phyloP scores from a whole-genome alignment of 2,113 vertebrate genomes.

The Grus americana region DNA sequence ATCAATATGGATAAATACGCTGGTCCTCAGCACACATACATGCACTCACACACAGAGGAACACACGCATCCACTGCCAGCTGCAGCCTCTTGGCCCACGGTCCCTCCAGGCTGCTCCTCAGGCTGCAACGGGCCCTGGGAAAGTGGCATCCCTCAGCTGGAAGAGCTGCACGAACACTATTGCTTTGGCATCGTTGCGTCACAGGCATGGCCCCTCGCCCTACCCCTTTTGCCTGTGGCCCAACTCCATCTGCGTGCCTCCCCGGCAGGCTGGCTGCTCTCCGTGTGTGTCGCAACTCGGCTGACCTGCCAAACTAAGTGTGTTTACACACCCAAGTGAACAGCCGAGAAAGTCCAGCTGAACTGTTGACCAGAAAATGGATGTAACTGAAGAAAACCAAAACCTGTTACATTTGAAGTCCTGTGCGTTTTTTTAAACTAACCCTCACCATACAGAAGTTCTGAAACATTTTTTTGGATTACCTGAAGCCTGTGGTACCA shows the following conservation, averaged over 20 bases:
- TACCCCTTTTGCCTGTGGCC: neutral
- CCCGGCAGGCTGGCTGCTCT: neutral
- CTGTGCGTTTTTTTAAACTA: neutral
- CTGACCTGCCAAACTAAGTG: neutral
- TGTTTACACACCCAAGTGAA: neutral
- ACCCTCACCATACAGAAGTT: neutral
- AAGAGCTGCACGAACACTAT: neutral
- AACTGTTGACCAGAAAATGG: neutral
- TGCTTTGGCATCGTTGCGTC: neutral
- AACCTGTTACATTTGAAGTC: neutral
- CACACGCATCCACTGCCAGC: neutral
- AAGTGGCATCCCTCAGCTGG: neutral
- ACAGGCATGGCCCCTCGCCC: fast-evolving
- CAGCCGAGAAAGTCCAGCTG: neutral
- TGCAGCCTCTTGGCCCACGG: neutral
- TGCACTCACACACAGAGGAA: neutral
- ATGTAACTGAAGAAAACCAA: neutral
- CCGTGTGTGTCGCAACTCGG: fast-evolving
- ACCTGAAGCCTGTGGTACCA: fast-evolving
- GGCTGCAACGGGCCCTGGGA: neutral
- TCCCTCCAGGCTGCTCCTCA: neutral
- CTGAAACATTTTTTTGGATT: neutral
- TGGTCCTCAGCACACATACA: neutral
- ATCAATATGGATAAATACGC: neutral
- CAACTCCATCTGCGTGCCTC: fast-evolving